Base-by-base conservation (phyloP, 2,888 invertebrate species). In the Drosophila testacea region DNA sequence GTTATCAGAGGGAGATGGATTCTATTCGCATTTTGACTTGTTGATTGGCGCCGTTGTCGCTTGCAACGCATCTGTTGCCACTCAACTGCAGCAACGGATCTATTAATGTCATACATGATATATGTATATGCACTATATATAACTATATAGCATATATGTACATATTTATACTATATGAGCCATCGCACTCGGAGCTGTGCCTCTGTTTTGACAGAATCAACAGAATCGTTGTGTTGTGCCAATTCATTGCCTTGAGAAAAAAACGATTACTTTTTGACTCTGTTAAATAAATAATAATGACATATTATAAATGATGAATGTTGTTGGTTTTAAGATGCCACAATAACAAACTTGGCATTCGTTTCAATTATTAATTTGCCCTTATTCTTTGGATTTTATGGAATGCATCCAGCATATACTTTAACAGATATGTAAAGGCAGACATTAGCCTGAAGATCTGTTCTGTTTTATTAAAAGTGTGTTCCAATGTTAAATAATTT, bases 31-130 rank as follows among this genome's bases (percentile, higher is more conserved):
- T 69, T 76, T 77, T 57, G 69, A 79, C 69, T 74, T 69, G 76
- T 69, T 76, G 75, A 76, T 79, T 76, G 76, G 79, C 75, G 79
- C 75, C 75, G 66, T 71, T 57, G 73, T 46, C 62, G 61, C 55
- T 54, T 55, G 48, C 59, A 59, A 59, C 52, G 75, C 60, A 64
- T 57, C 75, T 78, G 52, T 52, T 44, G 61, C 32, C 42, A 61
- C 51, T 46, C 61, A 38, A 51, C 51, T 42, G 54, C 54, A 42
- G n/a, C 54, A 52, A 16, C 41, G 59, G 30, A 61, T 66, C 52
- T 66, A 62, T 66, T 55, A 52, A 38, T 54, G 54, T 61, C 47
- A 11, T 36, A 36, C 42, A 50, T 41, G 30, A 36, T 30, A 50
- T 42, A 41, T 36, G 9, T 47, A 48, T 39, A 39, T 36, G 9